These are phyloP conservation scores for Leiothrix lutea DNA, from an alignment of 2,113 vertebrate species.

Conservation along the genomic window DNA sequence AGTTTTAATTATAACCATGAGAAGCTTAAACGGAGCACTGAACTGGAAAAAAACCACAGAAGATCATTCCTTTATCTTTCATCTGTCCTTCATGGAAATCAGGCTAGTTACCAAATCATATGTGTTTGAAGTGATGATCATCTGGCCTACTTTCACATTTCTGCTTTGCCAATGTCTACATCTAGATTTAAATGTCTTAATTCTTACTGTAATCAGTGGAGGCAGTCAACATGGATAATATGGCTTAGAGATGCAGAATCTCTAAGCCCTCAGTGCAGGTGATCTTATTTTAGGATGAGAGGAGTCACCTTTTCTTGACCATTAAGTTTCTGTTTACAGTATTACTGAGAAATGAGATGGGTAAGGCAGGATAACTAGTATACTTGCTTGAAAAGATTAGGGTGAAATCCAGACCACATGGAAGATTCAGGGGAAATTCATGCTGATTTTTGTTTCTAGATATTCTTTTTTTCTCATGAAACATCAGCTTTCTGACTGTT, in stretches of 20 bases:
- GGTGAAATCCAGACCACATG: not conserved
- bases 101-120: not conserved
- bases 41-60: not conserved
- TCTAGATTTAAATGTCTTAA: not conserved
- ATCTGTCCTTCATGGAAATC: not conserved
- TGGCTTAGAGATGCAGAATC: not conserved
- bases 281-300: not conserved
- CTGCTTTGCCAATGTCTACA: not conserved
- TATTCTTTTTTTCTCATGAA: not conserved
- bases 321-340: not conserved
- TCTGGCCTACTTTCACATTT: not conserved
- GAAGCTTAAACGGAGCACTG: not conserved
- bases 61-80: not conserved
- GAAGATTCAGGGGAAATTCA: not conserved
- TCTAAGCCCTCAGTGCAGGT: not conserved
- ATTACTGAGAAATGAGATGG: not conserved
- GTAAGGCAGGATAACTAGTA: not conserved
- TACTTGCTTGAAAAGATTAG: not conserved
- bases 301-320: not conserved
- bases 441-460: not conserved
- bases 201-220: not conserved
- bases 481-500: fast-evolving
- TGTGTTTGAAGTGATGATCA: not conserved
- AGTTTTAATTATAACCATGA: not conserved
- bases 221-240: not conserved